Percentiles rank a stretch among this genome's conserved stretches.
These are phyloP conservation scores for Cyaniris semiargus DNA, from an alignment of 2,888 invertebrate species.

Conservation along the genomic window DNA sequence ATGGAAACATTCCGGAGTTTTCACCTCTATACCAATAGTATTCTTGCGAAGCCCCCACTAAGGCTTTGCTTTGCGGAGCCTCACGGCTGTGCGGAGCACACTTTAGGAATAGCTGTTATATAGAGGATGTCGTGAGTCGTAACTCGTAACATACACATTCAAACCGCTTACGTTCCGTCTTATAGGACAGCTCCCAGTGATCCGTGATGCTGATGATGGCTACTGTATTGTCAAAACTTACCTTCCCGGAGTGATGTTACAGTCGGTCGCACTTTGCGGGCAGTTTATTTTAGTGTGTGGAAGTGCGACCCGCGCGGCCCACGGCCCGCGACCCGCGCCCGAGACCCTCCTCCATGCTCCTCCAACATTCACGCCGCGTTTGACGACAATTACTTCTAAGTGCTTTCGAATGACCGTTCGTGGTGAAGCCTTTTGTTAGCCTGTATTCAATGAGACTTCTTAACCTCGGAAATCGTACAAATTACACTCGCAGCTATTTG, in stretches of 20 bases:
- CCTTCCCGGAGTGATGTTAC: background rate
- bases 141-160: no score
- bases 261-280: background rate
- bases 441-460: background rate
- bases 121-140: no score
- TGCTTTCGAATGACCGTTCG: background rate
- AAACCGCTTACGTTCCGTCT: no score
- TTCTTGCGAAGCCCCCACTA: no score
- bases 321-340: no score
- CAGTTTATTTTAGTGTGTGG: background rate
- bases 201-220: background rate
- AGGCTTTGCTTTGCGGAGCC: no score
- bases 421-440: background rate
- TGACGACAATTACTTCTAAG: background rate
- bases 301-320: background rate
- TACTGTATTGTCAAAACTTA: background rate
- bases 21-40: no score
- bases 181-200: no score
- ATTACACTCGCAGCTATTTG: background rate
- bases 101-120: no score
- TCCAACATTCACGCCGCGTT: conserved; percentile 2
- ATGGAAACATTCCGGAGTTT: no score
- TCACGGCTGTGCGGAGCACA: no score
- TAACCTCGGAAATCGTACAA: background rate
- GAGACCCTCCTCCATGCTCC: background rate